Percentiles rank a stretch among this genome's conserved stretches.
Conservation (phyloP, 2,888 invertebrate species). For the Pycnomerus fuliginosus region DNA sequence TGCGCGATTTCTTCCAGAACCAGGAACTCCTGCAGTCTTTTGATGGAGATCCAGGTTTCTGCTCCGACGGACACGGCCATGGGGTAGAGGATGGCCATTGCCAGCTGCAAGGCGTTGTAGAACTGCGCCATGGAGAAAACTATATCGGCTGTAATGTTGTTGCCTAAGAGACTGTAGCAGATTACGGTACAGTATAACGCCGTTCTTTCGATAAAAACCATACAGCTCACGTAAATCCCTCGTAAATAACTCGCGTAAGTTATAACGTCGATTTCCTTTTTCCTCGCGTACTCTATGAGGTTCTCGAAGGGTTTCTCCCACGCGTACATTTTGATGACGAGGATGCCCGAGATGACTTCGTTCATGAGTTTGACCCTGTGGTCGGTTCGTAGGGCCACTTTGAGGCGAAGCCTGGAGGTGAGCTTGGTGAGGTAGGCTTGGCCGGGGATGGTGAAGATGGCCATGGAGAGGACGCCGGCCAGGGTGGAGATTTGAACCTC, state of each 20-base stretch:
- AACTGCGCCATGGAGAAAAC: slow-evolving; percentile 35
- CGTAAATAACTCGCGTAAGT: slow-evolving; percentile 59
- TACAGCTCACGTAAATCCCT: slow-evolving; percentile 67
- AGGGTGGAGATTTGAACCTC: slow-evolving; percentile 56
- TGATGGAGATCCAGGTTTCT: slow-evolving; percentile 27
- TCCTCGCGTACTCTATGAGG: slow-evolving; percentile 61
- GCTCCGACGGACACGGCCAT: slow-evolving; percentile 24
- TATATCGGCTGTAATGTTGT: slow-evolving; percentile 57
- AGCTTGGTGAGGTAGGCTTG: slow-evolving; percentile 55
- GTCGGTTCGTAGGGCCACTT: slow-evolving; percentile 59
- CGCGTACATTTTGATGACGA: slow-evolving; percentile 77
- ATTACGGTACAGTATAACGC: slow-evolving; percentile 77
- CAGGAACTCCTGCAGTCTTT: slow-evolving; percentile 26
- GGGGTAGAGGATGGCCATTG: slow-evolving; percentile 25
- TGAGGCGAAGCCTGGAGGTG: slow-evolving; percentile 50
- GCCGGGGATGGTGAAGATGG: slow-evolving; percentile 52
- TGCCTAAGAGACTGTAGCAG: slow-evolving; percentile 68
- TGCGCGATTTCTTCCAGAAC: slow-evolving; percentile 25
- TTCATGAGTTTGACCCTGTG: slow-evolving; percentile 69
- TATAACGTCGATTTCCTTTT: slow-evolving; percentile 63
- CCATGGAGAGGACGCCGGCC: slow-evolving; percentile 60
- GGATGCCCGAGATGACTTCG: slow-evolving; percentile 70
- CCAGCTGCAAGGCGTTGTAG: slow-evolving; percentile 26
- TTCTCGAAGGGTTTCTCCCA: slow-evolving; percentile 72
- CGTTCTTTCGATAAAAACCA: slow-evolving; percentile 79